These are phyloP conservation scores for Cephalopterus ornatus DNA, from an alignment of 2,113 vertebrate genomes.

Conservation along the genomic window DNA sequence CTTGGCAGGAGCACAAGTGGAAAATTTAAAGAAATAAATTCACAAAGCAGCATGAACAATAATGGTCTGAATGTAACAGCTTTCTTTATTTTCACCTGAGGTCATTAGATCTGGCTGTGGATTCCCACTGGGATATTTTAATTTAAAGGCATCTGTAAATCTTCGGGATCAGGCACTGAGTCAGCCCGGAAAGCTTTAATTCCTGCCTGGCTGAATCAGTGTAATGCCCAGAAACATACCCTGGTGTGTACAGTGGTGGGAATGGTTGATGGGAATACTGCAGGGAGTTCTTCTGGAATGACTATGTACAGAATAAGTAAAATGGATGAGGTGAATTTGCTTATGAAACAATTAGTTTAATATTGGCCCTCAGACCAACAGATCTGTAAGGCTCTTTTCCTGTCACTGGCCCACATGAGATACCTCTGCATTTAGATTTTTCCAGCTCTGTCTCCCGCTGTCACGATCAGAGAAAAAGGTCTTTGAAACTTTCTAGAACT, in stretches of 20 bases:
- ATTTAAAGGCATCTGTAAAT: background rate
- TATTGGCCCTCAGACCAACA: background rate
- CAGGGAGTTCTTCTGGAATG: background rate
- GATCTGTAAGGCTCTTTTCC: background rate
- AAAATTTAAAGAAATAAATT: conserved; percentile 84
- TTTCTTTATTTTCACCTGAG: conserved; percentile 66
- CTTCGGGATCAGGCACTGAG: background rate
- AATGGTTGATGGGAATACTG: background rate
- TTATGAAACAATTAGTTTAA: background rate
- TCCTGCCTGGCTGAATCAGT: background rate
- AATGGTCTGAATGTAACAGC: conserved; percentile 78
- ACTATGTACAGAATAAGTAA: background rate
- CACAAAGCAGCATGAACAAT: conserved; percentile 93
- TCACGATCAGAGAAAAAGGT: rapidly evolving
- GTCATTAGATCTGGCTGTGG: background rate
- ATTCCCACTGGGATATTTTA: background rate
- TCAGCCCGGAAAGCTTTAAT: background rate
- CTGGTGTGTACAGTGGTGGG: background rate
- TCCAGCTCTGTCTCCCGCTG: background rate
- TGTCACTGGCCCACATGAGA: rapidly evolving
- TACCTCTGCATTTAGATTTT: background rate
- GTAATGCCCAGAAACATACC: background rate
- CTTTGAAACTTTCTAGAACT: background rate
- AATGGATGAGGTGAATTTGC: background rate
- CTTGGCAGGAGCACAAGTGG: conserved; percentile 84